Base-by-base conservation (phyloP, 2,888 invertebrate species). In the Dicyrtomina minuta region DNA sequence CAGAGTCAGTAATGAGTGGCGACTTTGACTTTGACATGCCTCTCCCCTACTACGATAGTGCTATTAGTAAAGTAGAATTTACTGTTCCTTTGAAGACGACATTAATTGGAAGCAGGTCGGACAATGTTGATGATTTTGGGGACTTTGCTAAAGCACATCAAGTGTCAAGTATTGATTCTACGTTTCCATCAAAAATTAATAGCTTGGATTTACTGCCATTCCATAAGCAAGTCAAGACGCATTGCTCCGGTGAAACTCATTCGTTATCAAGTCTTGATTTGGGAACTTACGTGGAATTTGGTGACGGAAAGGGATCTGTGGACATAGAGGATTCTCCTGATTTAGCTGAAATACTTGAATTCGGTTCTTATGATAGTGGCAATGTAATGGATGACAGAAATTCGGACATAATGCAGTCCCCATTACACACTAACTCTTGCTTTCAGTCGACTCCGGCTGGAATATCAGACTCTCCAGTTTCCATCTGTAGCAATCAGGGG, bases 181-280 rank as follows among this genome's bases (percentile, higher is more conserved):
- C 4, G 43, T 58, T 20, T 27, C 43, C 20, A 43, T 20, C 10
- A 6, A 12, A 15, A 39, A 62, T 41, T 1, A 68, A 41, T 59
- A 69, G 17, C 44, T 68, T 51, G 53, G 65, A 59, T 51, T 58
- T 62, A 53, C 44, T 65, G 53, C 53, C 44, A 24, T 59, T 43
- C 3, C 17, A 10, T 12, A 60, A 72, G 20, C 55, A 24, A 12
- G 26, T 26, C 10, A 20, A 17, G 22, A 49, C 46, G 10, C 20
- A 60, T 13, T 64, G 64, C 20, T 72, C 75, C n/a, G 77, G 75
- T n/a, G 78, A 78, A 72, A 77, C 78, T 8, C 73, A 74, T 22
- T 78, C 78, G 3, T 69, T 78, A 51, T 71, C 75, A 44, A 78
- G 78, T 56, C 70, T 78, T 49, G 77, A 78, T 53, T 70, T 78